These are phyloP conservation scores for Lasioglossum vierecki DNA, from an alignment of 2,888 invertebrate genomes.

Conservation along the genomic window DNA sequence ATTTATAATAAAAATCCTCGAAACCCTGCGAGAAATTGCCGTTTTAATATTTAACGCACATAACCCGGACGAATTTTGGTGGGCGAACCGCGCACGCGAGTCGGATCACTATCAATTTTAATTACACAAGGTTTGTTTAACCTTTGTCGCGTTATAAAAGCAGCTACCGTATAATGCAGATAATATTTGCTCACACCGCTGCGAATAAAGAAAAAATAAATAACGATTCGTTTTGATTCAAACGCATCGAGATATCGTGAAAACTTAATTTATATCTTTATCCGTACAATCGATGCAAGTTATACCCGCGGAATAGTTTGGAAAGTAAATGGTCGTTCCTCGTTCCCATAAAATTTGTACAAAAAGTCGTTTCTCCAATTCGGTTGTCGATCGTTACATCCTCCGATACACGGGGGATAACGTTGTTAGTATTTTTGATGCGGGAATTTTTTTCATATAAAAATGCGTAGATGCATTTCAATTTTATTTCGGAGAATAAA, in stretches of 20 bases:
- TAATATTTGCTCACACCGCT: background rate
- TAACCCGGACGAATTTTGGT: background rate
- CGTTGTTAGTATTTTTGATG: constrained; percentile 12
- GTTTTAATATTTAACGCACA: background rate
- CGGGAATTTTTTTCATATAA: background rate
- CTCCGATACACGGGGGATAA: background rate
- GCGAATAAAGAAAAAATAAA: background rate
- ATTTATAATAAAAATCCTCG: background rate
- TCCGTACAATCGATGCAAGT: constrained; percentile 8
- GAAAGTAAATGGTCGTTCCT: constrained; percentile 1
- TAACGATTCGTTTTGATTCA: background rate
- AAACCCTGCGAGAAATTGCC: background rate
- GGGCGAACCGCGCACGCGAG: background rate
- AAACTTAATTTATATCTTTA: constrained; percentile 12
- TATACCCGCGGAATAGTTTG: constrained; percentile 2
- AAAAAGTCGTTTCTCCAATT: constrained; percentile 13
- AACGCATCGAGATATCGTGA: background rate
- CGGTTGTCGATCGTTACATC: background rate
- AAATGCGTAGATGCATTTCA: background rate
- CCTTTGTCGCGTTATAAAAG: background rate
- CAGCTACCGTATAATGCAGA: background rate
- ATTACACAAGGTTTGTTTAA: background rate
- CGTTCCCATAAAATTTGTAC: constrained; percentile 20
- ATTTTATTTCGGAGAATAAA: background rate
- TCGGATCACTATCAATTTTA: background rate